Evolutionary conservation across 2,797 vertebrate species (phyloP), one percentile per base, ranked within the genome.

Genomic region (Labroides dimidiatus): DNA sequence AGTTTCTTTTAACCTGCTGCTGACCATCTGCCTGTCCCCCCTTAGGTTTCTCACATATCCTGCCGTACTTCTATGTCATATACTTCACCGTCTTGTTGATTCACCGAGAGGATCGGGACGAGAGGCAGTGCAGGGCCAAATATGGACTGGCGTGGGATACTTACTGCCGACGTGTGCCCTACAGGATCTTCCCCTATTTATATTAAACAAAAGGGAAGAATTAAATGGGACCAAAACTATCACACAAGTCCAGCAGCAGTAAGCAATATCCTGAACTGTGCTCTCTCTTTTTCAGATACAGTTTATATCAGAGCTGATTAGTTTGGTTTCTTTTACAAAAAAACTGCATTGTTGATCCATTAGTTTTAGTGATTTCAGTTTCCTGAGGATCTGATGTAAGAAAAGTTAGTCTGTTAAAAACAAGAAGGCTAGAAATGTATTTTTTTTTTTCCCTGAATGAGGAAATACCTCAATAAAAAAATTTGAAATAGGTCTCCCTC

Each of bases 21-120:
- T 67, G 4, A 72, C 4, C 6, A 1, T 45, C 12, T 11, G 8
- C 60, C 0, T 58, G 19, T 73, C 47, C 50, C 50, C 39, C 47
- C 68, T 1, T 72, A 98, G 96, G 96, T 1, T 86, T 94, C 55
- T 93, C 93, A 10, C 94, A 97, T 68, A 82, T 96, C 17, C 84
- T 97, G 59, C 96, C 96, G 13, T 97, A 97, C 72, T 98, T 97
- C 89, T 98, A 97, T 0, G 50, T 97, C 43, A 69, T 93, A 63
- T 97, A 97, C 84, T 97, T 97, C 84, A 90, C 93, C 2, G 15
- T 90, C 1, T 67, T 97, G 81, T 88, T 97, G 84, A 88, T 96
- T 66, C 96, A 97, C 70, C 89, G 96, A 0, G 96, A 97, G 82
- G 95, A 89, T 21, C 91, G 96, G 0, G 96, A 98, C 0, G 96